Evolutionary conservation across 2,888 invertebrate genomes (phyloP), one percentile per base, ranked within the genome.

Genomic region (Mactromeris polynyma): DNA sequence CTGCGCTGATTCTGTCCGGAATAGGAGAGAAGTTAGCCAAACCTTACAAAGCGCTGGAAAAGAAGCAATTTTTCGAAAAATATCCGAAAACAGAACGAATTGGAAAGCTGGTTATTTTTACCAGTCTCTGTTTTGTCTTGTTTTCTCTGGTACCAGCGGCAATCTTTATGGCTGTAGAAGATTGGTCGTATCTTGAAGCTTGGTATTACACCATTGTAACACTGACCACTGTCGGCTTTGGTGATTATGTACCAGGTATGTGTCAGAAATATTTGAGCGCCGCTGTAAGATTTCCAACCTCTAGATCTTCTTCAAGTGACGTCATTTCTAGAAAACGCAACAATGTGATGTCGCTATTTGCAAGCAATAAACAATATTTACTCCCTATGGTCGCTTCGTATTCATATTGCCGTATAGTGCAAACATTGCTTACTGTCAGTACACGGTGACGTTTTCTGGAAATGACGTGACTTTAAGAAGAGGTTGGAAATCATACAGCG

Each of bases 151-250:
- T 93, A 40, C 93, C 93, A 7, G 91, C 92, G 0, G 87, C 36
- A 1, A 90, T 93, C 14, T 91, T 93, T 81, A 46, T 81, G 31
- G 81, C 81, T 17, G 81, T 89, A 7, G 94, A 94, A 83, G 90
- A 89, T 26, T 95, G 95, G 95, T 88, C 89, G 1, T 95, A 91
- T 78, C 81, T 91, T 17, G 92, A 93, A 46, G 78, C 94, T 11
- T 82, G 94, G 42, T 95, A 95, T 81, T 95, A 93, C 40, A 89
- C 91, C 7, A 73, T 94, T 51, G 91, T 94, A 38, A 94, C 95
- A 0, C 80, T 94, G 54, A 94, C 95, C 42, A 95, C 95, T 3
- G 88, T 94, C 1, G 95, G 95, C 7, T 95, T 95, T 64, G 95
- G 93, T 17, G 94, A 95, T 83, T 93, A 89, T 81, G 94, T 94